Evolutionary conservation across 2,797 vertebrate species (phyloP).

Genomic region (Melanotaenia nigrans): DNA sequence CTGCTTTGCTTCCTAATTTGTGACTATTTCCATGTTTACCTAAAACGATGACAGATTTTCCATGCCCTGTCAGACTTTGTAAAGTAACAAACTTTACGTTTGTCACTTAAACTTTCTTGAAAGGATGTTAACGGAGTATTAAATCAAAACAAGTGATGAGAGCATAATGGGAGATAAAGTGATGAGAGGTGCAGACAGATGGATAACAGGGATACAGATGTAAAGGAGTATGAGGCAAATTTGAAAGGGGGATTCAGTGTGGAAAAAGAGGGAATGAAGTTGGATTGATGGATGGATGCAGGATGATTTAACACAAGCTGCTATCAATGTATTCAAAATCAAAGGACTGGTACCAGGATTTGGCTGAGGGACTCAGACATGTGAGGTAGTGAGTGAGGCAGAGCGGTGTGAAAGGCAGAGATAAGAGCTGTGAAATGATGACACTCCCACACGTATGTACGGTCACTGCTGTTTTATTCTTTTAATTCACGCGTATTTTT

Average conservation of each 20-base stretch:
- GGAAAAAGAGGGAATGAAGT: slow-evolving; percentile 22
- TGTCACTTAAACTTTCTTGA: not conserved
- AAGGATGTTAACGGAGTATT: not conserved
- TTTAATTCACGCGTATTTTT: slow-evolving; percentile 7
- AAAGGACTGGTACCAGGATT: slow-evolving; percentile 26
- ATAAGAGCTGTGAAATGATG: slow-evolving; percentile 32
- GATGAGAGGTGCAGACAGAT: slow-evolving; percentile 13
- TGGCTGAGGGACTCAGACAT: slow-evolving; percentile 3
- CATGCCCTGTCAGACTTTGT: not conserved
- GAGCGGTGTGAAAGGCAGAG: slow-evolving; percentile 24
- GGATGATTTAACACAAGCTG: slow-evolving; percentile 31
- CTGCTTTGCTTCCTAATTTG: not conserved
- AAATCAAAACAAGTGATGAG: slow-evolving; percentile 2
- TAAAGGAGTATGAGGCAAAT: slow-evolving; percentile 11
- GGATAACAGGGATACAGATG: slow-evolving; percentile 17
- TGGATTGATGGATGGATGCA: slow-evolving; percentile 15
- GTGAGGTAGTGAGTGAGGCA: slow-evolving; percentile 19
- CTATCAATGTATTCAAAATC: slow-evolving; percentile 20
- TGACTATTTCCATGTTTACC: not conserved
- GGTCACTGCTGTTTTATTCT: slow-evolving; percentile 8
- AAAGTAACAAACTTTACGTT: not conserved
- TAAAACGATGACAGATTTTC: not conserved
- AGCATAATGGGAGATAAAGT: slow-evolving; percentile 14
- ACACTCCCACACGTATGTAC: slow-evolving; percentile 6
- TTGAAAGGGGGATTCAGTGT: slow-evolving; percentile 13